phyloP scores from a whole-genome alignment of 2,888 invertebrate genomes.

The Ophioninae sp. region DNA sequence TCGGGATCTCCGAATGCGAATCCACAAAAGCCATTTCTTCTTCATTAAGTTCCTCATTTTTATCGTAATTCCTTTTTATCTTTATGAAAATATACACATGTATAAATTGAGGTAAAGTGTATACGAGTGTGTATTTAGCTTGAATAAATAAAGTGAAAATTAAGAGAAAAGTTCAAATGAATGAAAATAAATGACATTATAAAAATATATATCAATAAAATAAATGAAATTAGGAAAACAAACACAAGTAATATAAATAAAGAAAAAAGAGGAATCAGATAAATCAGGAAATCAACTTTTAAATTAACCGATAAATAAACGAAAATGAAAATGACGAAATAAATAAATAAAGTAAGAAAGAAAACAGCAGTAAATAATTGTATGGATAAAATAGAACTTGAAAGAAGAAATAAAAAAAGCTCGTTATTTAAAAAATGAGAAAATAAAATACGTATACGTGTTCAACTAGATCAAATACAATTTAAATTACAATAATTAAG shows the following conservation, averaged over 20 bases:
- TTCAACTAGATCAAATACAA: no score
- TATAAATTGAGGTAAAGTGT: background rate
- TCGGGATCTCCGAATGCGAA: conserved; percentile 10
- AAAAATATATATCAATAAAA: conserved; percentile 72
- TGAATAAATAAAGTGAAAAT: no score
- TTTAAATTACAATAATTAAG: no score
- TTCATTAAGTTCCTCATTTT: conserved; percentile 45
- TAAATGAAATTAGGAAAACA: conserved; percentile 17
- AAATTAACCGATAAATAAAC: no score
- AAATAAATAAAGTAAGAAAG: conserved; percentile 78
- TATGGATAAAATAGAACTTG: no score
- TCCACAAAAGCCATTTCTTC: conserved; percentile 43
- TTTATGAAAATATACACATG: conserved; percentile 61
- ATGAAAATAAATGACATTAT: conserved; percentile 70
- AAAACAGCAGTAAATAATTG: background rate
- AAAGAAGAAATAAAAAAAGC: no score
- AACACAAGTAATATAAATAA: background rate
- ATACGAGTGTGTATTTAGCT: background rate
- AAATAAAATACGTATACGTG: no score
- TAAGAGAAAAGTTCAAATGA: conserved; percentile 71
- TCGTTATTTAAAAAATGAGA: no score
- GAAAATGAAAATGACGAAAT: background rate
- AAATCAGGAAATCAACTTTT: no score
- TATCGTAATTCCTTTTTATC: conserved; percentile 21
- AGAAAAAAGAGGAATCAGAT: no score